Evolutionary conservation across 2,113 vertebrate species (phyloP), one percentile per base, ranked within the genome.

Genomic region (Acrocephalus arundinaceus): DNA sequence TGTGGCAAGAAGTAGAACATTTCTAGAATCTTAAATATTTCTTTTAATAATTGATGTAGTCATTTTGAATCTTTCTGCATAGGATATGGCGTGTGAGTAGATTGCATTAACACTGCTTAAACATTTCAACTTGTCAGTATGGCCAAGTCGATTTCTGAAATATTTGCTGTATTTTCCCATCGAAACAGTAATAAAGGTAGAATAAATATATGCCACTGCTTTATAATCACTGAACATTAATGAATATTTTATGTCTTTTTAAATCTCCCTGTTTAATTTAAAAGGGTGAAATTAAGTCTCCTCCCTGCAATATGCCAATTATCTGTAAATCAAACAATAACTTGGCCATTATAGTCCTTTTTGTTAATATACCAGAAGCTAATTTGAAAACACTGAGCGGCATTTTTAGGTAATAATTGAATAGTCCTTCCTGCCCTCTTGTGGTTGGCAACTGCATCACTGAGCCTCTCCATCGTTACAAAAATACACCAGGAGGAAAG

Each of bases 211-310:
- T 98, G 98, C 96, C 97, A 98, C 98, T 98, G 97, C 98, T 98
- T 98, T 98, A 98, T 98, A 98, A 98, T 98, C 98, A 98, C 98
- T 97, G 97, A 97, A 97, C 98, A 98, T 98, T 98, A 98, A 98
- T 99, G 98, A 99, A 99, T 99, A 98, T 99, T 99, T 99, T 98
- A 99, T 98, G 97, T 98, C 97, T 98, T 98, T 98, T 98, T 98
- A 99, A 99, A 99, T 98, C 98, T 98, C 98, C 98, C 98, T 99
- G 98, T 99, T 99, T 98, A 99, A 98, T 98, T 99, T 99, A 98
- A 98, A 98, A 98, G 98, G 97, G 97, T 98, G 98, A 98, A 98
- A 99, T 98, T 98, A 98, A 99, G 98, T 98, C 97, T 98, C 98
- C 98, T 98, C 97, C 97, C 97, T 97, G 97, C 98, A 97, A 98